phyloP scores from a whole-genome alignment of 2,888 invertebrate species.

The Gastracanthus pulcherrimus region DNA sequence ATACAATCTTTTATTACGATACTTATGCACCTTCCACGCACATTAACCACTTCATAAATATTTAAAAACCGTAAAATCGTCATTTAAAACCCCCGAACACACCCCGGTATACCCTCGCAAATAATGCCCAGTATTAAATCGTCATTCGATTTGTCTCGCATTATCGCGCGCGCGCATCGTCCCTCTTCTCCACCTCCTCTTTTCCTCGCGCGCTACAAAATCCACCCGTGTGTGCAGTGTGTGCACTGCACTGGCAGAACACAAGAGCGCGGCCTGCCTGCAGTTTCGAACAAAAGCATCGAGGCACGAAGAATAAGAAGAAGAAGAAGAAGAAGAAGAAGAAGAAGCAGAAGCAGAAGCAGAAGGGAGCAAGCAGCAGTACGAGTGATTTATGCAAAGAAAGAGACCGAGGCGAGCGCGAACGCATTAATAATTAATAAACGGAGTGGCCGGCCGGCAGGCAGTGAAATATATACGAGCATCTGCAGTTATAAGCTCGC shows the following conservation, averaged over 20 bases:
- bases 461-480: slow-evolving; percentile 33
- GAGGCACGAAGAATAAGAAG: not conserved
- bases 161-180: slow-evolving; percentile 32
- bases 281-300: slow-evolving; percentile 9
- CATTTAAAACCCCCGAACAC: not conserved
- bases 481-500: slow-evolving; percentile 41
- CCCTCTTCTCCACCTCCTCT: no score
- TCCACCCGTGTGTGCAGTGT: no score
- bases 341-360: no score
- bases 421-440: slow-evolving; percentile 55
- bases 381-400: slow-evolving; percentile 49
- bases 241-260: no score
- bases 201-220: not conserved
- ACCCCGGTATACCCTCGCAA: not conserved
- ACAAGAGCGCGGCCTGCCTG: no score
- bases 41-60: slow-evolving; percentile 1
- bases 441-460: not conserved
- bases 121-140: slow-evolving; percentile 53
- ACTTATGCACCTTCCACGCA: no score
- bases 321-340: no score
- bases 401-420: not conserved
- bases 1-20: not conserved
- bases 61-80: not conserved
- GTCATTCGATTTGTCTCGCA: slow-evolving; percentile 56
- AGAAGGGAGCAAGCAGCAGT: not conserved